Conservation (phyloP, 2,113 vertebrate genomes). For the Arizona elegans region DNA sequence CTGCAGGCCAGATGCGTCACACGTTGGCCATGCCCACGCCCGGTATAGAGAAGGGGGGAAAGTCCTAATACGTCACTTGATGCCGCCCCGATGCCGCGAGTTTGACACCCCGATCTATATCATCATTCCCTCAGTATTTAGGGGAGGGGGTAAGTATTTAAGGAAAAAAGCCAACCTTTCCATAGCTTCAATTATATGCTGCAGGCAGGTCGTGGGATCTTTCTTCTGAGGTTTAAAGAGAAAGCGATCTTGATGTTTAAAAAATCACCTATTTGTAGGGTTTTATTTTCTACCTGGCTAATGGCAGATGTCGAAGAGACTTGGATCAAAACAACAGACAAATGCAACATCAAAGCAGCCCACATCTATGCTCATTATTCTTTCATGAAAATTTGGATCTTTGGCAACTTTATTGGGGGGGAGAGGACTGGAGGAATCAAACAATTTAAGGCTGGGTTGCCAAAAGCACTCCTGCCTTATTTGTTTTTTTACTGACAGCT, state of each 20-base stretch:
- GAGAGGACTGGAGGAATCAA: not conserved
- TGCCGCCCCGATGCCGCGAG: fast-evolving
- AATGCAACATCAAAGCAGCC: not conserved
- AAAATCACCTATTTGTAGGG: not conserved
- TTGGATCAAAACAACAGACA: not conserved
- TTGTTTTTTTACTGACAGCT: not conserved
- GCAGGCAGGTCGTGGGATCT: not conserved
- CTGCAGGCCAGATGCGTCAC: no score
- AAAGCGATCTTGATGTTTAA: not conserved
- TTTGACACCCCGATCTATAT: not conserved
- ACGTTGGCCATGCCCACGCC: no score
- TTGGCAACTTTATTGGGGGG: not conserved
- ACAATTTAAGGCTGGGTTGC: not conserved
- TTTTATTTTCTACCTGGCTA: not conserved
- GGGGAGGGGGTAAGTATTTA: not conserved
- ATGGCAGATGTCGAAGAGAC: not conserved
- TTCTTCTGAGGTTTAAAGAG: not conserved
- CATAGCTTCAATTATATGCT: not conserved
- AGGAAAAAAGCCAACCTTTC: not conserved
- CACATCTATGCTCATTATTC: not conserved
- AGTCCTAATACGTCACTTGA: no score
- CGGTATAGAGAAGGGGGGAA: no score
- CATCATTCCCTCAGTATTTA: not conserved
- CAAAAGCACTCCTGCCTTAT: not conserved
- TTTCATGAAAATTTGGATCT: not conserved